A percentile compares a stretch with the other conserved stretches of the same genome.
These are phyloP conservation scores for Coccyzus lansbergi DNA, from an alignment of 2,797 vertebrate genomes.

Conservation along the genomic window DNA sequence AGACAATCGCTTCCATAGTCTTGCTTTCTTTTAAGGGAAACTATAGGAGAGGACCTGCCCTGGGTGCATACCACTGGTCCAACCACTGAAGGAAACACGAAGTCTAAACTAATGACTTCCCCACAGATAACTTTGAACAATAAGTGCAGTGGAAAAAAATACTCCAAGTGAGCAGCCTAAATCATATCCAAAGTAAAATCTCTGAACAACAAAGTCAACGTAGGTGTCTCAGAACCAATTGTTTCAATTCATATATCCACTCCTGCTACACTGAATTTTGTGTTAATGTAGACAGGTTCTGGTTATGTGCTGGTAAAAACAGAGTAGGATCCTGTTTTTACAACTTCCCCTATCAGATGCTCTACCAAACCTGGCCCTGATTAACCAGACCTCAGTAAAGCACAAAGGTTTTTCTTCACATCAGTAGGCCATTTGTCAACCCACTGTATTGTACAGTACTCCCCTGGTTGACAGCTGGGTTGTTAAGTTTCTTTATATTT, in stretches of 20 bases:
- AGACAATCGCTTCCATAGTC: too few relatives aligned
- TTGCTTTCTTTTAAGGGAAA: not conserved
- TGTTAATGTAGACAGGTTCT: not conserved
- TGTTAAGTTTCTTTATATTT: not conserved
- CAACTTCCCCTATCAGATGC: not conserved
- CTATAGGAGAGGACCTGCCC: not conserved
- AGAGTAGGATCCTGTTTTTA: not conserved
- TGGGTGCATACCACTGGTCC: not conserved
- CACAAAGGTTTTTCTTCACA: not conserved
- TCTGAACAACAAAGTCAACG: not conserved
- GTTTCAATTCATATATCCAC: not conserved
- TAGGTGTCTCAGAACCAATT: not conserved
- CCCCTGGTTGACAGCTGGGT: not conserved
- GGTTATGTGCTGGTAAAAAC: not conserved
- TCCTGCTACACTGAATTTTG: not conserved
- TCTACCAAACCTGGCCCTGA: not conserved
- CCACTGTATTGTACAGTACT: not conserved
- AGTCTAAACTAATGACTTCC: not conserved
- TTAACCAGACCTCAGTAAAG: not conserved
- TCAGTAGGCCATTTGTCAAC: not conserved
- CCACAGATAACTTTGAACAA: not conserved
- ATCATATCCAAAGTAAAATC: not conserved
- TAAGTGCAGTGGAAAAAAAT: rapidly evolving
- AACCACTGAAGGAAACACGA: not conserved
- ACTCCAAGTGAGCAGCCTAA: not conserved